Base-by-base conservation (phyloP, 2,113 vertebrate species). In the Platysteira castanea region DNA sequence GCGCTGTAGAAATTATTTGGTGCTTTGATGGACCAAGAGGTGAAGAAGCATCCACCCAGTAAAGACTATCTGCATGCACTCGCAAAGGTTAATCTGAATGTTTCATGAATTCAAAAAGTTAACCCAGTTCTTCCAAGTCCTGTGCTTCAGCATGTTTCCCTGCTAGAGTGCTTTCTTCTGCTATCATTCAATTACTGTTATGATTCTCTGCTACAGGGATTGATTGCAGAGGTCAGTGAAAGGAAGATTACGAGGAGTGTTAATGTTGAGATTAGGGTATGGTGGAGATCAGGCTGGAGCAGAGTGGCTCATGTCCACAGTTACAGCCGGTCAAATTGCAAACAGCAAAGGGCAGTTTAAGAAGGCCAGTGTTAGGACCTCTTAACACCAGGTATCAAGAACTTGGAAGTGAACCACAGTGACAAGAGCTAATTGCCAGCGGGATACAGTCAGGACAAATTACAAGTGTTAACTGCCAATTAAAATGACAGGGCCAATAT, bases 401-500 rank as follows among this genome's bases (percentile, higher is more conserved):
- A 90, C 75, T 83, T 80, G 71, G 71, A 96, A 90, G 63, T 64
- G 79, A 96, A 90, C 82, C 57, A 78, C 50, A 33, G 59, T 56
- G 85, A 88, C 78, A 90, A 91, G 22, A 88, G 84, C 35, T 96
- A 96, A 96, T 96, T 97, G 93, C 68, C 8, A 2, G 70, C 54
- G 0, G 89, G 79, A 82, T 86, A 95, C 52, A 84, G 78, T 44
- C 95, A 90, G 68, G 69, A 92, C 75, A 90, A 93, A 94, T 96
- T 94, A 96, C 68, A 92, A 95, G 83, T 37, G 65, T 88, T 96
- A 97, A 97, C 67, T 93, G 91, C 93, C 95, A 90, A 92, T 96
- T 96, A 96, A 96, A 94, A 92, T 86, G 87, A 93, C 64, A 93
- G 47, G 64, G 87, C 92, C 63, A 52, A 63, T 91, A 96, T 83